Conservation (phyloP, 1,140 invertebrate genomes). For the Odontomachus brunneus region DNA sequence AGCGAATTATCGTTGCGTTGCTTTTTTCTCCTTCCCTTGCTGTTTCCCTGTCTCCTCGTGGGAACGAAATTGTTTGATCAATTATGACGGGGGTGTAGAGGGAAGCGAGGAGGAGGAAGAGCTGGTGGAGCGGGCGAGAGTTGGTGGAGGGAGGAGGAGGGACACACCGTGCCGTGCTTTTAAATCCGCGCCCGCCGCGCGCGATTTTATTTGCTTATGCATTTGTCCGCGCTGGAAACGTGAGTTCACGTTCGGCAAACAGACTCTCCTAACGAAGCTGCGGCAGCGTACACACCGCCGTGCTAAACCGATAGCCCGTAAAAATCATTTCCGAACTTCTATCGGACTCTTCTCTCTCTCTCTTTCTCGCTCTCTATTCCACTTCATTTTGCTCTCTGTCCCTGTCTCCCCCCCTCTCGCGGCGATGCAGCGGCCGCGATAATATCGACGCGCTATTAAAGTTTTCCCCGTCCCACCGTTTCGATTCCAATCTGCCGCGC, state of each 20-base stretch:
- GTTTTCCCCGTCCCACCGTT: conserved; percentile 38
- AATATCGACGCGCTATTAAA: conserved; percentile 60
- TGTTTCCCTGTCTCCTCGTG: conserved; percentile 49
- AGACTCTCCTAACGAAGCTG: conserved; percentile 71
- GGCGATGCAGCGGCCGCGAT: conserved; percentile 20
- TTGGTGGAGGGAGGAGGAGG: not conserved
- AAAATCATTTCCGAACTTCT: conserved; percentile 62
- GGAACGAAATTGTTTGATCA: conserved; percentile 70
- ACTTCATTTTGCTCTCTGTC: not conserved
- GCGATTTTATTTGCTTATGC: conserved; percentile 62
- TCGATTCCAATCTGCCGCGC: conserved; percentile 61
- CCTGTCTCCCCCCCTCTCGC: not conserved
- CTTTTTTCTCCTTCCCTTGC: conserved; percentile 45
- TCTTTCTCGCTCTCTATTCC: conserved; percentile 5
- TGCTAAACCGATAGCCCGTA: conserved; percentile 60
- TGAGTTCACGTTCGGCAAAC: conserved; percentile 71
- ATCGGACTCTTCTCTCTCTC: conserved; percentile 19
- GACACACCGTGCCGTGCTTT: conserved; percentile 55
- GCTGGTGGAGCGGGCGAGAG: not conserved
- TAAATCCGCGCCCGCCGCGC: conserved; percentile 46
- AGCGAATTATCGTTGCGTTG: conserved; percentile 58
- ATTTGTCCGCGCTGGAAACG: conserved; percentile 58
- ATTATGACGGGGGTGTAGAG: conserved; percentile 56
- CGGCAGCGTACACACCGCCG: conserved; percentile 56
- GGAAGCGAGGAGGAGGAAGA: conserved; percentile 7